These are phyloP conservation scores for Takifugu rubripes DNA, from an alignment of 2,797 vertebrate species.

Conservation along the genomic window DNA sequence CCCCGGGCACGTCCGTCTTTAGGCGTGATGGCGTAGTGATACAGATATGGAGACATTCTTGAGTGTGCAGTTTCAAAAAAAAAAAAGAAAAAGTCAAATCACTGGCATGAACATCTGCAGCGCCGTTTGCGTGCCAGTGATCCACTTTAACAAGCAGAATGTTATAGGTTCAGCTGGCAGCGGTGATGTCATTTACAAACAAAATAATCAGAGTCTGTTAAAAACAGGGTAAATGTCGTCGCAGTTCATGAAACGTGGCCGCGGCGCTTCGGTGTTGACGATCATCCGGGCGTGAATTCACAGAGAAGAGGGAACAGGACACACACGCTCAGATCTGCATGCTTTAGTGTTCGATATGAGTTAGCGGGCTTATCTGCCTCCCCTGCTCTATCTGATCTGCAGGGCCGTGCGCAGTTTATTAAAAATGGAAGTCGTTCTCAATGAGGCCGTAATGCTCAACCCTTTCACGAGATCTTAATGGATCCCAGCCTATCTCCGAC, in stretches of 20 bases:
- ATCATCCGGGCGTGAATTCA: slow-evolving; percentile 40
- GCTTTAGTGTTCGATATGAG: slow-evolving; percentile 57
- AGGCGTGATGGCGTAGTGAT: slow-evolving; percentile 3
- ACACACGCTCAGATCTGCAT: slow-evolving; percentile 45
- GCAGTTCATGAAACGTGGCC: slow-evolving; percentile 17
- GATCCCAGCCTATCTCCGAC: slow-evolving; percentile 72
- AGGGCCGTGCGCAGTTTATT: slow-evolving; percentile 75
- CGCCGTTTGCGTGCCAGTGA: slow-evolving; percentile 33
- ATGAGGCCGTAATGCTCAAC: slow-evolving; percentile 72
- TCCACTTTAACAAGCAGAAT: slow-evolving; percentile 46
- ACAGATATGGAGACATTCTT: slow-evolving; percentile 19
- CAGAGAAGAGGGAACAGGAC: slow-evolving; percentile 25
- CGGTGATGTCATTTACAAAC: slow-evolving; percentile 36
- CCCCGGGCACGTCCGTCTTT: slow-evolving; percentile 29
- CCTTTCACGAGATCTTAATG: slow-evolving; percentile 70
- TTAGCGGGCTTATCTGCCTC: slow-evolving; percentile 69
- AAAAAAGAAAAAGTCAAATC: slow-evolving; percentile 21
- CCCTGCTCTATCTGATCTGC: slow-evolving; percentile 67
- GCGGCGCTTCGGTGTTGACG: slow-evolving; percentile 12
- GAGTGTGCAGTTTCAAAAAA: slow-evolving; percentile 9
- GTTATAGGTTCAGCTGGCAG: slow-evolving; percentile 45
- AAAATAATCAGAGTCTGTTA: slow-evolving; percentile 48
- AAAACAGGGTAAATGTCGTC: slow-evolving; percentile 47
- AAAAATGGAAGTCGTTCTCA: slow-evolving; percentile 79
- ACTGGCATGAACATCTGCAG: slow-evolving; percentile 15